phyloP scores from a whole-genome alignment of 2,888 invertebrate genomes.

The Agrenia bidenticulata region DNA sequence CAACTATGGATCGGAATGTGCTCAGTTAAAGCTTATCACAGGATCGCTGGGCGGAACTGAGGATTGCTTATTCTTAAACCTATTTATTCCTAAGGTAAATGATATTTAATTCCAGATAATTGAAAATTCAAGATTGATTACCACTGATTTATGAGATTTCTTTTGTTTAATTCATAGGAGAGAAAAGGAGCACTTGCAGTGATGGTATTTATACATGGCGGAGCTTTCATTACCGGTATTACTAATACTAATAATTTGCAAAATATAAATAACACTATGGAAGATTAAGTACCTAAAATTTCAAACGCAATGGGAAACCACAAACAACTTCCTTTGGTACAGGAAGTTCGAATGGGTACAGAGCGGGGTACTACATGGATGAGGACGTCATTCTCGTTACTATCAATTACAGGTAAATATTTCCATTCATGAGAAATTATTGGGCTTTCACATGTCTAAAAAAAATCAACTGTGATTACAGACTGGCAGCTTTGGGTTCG shows the following conservation, averaged over 20 bases:
- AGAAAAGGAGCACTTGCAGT: constrained; percentile 24
- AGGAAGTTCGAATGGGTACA: constrained; percentile 31
- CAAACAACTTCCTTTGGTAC: constrained; percentile 8
- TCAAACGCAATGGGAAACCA: not conserved
- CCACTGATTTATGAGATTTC: too few species aligned
- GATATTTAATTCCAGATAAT: not conserved
- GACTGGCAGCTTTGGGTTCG: constrained; percentile 26
- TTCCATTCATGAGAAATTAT: not conserved
- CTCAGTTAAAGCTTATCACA: constrained; percentile 34
- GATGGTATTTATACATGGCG: constrained; percentile 22
- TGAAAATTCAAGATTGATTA: not conserved
- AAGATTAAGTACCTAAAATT: too few species aligned
- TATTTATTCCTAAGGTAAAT: constrained; percentile 44
- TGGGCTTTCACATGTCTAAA: not conserved
- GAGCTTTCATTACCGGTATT: constrained; percentile 19
- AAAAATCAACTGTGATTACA: not conserved
- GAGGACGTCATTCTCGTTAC: constrained; percentile 36
- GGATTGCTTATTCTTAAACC: constrained; percentile 41
- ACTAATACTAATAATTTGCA: too few species aligned
- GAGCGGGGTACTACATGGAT: constrained; percentile 30
- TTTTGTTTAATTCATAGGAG: constrained; percentile 2
- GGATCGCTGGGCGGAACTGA: constrained; percentile 37
- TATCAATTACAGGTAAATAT: constrained; percentile 29
- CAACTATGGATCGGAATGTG: constrained; percentile 32
- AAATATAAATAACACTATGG: too few species aligned